Evolutionary conservation across 1,140 invertebrate species (phyloP), one percentile per base, ranked within the genome.

Genomic region (Pseudomyrmex concolor): DNA sequence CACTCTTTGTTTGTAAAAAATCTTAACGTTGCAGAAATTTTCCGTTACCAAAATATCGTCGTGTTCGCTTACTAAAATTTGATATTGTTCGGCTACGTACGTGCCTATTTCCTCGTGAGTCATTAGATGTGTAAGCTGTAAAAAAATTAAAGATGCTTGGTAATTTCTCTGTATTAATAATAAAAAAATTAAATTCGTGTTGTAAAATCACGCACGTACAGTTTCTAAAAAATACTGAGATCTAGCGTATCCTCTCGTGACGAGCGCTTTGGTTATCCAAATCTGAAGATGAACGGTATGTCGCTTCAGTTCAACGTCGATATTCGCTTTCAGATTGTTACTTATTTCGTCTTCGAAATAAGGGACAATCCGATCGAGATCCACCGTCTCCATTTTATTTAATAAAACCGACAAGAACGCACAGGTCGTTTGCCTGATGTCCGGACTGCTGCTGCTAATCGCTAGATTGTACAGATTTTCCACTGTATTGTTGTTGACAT

Each of bases 1-100:
- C 89, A 96, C 94, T 86, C 96, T 95, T 89, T 96, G 96, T 86
- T 94, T 96, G 74, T 95, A 96, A 1, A 96, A 91, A 57, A 94
- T 90, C 89, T 90, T 94, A 12, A 94, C 78, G 63, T 62, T 91
- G 73, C 93, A 94, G 57, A 89, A 92, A 84, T 94, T 94, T 55
- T 92, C 91, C 63, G 84, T 76, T 15, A 84, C 90, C 12, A 93
- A 87, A 70, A 86, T 86, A 63, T 92, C 88, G 12, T 94, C 93
- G 12, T 87, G 76, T 72, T 85, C 91, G 51, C 87, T 84, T 43
- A 91, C 86, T 25, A 94, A 86, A 43, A 84, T 90, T 82, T 84
- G 87, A 83, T 93, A 92, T 71, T 90, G 81, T 66, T 91, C 67
- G 1, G 91, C 90, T 4, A 90, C 71, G 45, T 88, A 86, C 70